Evolutionary conservation across 2,888 invertebrate genomes (phyloP), one percentile per base, ranked within the genome.

Genomic region (Melanotus villosus): DNA sequence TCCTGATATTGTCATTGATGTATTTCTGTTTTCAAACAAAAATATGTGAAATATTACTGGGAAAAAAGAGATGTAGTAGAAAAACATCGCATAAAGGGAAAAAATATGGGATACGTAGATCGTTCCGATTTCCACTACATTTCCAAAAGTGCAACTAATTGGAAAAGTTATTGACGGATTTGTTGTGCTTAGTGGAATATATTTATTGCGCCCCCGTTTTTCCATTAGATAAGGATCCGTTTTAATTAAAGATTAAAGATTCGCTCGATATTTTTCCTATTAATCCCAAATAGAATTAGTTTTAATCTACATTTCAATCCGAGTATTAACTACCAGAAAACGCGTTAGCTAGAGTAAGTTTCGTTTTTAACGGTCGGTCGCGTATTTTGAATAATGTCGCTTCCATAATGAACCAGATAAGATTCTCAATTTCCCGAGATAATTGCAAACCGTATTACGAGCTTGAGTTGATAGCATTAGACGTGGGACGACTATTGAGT

Each of bases 401-500:
- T 72, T 74, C 76, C 75, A 76, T 79, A 80, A 80, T 78, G 77
- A 79, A 78, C 72, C 76, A 76, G 80, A 80, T 80, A 79, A 79
- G 80, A 79, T 78, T 80, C 78, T 77, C 80, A 80, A 80, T 80
- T 80, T 79, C 78, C 78, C 74, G 73, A 75, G 79, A 79, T 80
- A 80, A 80, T 80, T 80, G 79, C 78, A 76, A 79, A 79, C 78
- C 75, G 77, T 78, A 79, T 79, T 78, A 79, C 74, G 70, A 74
- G 72, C 74, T 74, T 72, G 68, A 75, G 74, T 70, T 75, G 77
- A 78, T 77, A 73, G 76, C 74, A 75, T 76, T 77, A 77, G 75
- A 74, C 72, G 70, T 72, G 41, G 57, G 69, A 70, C 71, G 73
- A 72, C 69, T 75, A 78, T 77, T 76, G 76, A 78, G 74, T 76